phyloP scores from a whole-genome alignment of 2,888 invertebrate species.

The Chaetoderma sp. region DNA sequence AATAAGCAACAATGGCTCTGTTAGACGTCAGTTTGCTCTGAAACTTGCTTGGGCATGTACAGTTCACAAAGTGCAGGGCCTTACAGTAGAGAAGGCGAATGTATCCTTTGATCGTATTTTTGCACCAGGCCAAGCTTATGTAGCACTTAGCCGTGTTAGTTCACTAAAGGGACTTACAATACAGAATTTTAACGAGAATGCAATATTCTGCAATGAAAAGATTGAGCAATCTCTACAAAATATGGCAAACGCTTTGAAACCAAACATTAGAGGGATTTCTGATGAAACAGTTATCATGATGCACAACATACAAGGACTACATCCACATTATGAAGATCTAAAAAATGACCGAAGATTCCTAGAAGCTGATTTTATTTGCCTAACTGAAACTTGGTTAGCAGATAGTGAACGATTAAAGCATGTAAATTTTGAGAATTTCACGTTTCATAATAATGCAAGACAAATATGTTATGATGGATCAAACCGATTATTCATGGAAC shows the following conservation, averaged over 20 bases:
- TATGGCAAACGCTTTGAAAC: slow-evolving; percentile 10
- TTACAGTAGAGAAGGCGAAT: slow-evolving; percentile 11
- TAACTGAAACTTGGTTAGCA: slow-evolving; percentile 26
- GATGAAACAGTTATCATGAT: not conserved
- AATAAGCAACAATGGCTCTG: not conserved
- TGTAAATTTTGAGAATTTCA: slow-evolving; percentile 9
- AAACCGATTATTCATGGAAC: not conserved
- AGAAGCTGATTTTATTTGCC: slow-evolving; percentile 15
- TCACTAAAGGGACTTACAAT: slow-evolving; percentile 15
- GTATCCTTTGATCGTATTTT: slow-evolving; percentile 18
- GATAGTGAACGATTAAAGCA: not conserved
- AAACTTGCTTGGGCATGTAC: slow-evolving; percentile 27
- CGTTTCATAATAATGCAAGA: slow-evolving; percentile 11
- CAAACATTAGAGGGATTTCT: not conserved
- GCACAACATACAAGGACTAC: slow-evolving; percentile 24
- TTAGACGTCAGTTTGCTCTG: slow-evolving; percentile 14
- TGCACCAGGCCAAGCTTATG: slow-evolving; percentile 26
- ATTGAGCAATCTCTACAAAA: not conserved
- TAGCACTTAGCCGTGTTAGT: slow-evolving; percentile 23
- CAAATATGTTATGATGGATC: not conserved
- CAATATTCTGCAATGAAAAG: slow-evolving; percentile 15
- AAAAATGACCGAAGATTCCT: not conserved
- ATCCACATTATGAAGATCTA: slow-evolving; percentile 13
- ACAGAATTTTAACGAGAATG: slow-evolving; percentile 11
- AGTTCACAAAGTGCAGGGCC: slow-evolving; percentile 26